A percentile compares a stretch with the other conserved stretches of the same genome.
Conservation (phyloP, 2,888 invertebrate species). For the Alcis repandata region DNA sequence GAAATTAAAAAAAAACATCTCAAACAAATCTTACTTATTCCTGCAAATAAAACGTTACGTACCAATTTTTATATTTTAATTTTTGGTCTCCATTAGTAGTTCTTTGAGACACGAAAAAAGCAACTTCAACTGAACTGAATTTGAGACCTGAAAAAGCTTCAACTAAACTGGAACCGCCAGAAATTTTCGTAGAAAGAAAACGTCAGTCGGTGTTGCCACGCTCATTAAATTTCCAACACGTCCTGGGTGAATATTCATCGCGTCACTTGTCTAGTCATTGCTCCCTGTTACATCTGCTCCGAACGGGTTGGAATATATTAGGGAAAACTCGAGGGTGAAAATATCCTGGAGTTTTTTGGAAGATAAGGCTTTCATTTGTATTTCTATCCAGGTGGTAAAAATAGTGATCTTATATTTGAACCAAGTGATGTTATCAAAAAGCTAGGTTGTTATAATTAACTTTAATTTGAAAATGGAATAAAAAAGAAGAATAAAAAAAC, state of each 20-base stretch:
- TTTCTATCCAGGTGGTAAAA: slow-evolving; percentile 21
- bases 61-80: too few species aligned
- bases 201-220: slow-evolving; percentile 36
- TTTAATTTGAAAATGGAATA: too few species aligned
- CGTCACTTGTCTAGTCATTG: slow-evolving; percentile 49
- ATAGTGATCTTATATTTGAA: background rate
- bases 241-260: slow-evolving; percentile 60
- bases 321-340: slow-evolving; percentile 15
- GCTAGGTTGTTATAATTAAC: too few species aligned
- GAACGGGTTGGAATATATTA: slow-evolving; percentile 36
- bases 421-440: background rate
- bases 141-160: too few species aligned
- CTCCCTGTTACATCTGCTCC: slow-evolving; percentile 35
- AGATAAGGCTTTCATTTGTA: slow-evolving; percentile 3
- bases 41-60: too few species aligned
- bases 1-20: too few species aligned
- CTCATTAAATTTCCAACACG: slow-evolving; percentile 59
- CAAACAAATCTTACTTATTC: too few species aligned
- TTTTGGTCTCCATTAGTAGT: too few species aligned
- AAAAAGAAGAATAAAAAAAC: too few species aligned
- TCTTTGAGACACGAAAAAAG: too few species aligned
- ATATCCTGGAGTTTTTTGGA: slow-evolving; percentile 10
- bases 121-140: too few species aligned
- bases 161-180: slow-evolving; percentile 8
- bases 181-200: slow-evolving; percentile 27